Evolutionary conservation across 2,113 vertebrate species (phyloP), one percentile per base, ranked within the genome.

Genomic region (Stigmatopora argus): DNA sequence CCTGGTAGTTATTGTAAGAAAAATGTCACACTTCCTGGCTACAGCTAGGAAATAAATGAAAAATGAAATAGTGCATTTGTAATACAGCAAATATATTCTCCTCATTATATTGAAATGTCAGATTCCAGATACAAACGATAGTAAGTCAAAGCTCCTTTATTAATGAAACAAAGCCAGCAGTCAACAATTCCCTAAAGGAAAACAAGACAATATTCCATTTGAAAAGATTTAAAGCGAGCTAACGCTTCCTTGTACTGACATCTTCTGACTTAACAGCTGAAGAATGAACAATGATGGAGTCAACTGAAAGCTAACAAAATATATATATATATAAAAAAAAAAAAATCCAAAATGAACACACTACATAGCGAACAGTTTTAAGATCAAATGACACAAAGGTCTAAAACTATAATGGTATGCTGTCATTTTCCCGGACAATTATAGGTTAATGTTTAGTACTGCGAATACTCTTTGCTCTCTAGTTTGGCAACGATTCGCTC

Each of bases 401-500:
- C 94, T 87, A 88, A 87, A 87, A 88, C 83, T 85, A 83, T 59
- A 83, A 31, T 59, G 63, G 70, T 78, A 83, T 47, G 76, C 67
- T 38, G 64, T 45, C 72, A 58, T 70, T 74, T 75, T 84, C 63
- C 68, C 72, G 71, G 77, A 83, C 61, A 83, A 51, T 71, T 91
- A 87, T 92, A 63, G 67, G 91, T 67, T 84, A 69, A 83, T 68
- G 64, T 90, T 97, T 90, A 97, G 93, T 96, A 96, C 84, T 96
- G 95, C 48, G 95, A 94, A 86, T 97, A 96, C 86, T 96, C 95
- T 92, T 98, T 97, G 86, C 93, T 95, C 79, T 97, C 94, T 85
- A 97, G 88, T 92, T 98, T 98, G 93, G 93, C 93, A 92, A 97
- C 89, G 86, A 97, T 97, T 88, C 95, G 92, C 87, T 98, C 95